Conservation (phyloP, 2,797 vertebrate species). For the Nasua narica region DNA sequence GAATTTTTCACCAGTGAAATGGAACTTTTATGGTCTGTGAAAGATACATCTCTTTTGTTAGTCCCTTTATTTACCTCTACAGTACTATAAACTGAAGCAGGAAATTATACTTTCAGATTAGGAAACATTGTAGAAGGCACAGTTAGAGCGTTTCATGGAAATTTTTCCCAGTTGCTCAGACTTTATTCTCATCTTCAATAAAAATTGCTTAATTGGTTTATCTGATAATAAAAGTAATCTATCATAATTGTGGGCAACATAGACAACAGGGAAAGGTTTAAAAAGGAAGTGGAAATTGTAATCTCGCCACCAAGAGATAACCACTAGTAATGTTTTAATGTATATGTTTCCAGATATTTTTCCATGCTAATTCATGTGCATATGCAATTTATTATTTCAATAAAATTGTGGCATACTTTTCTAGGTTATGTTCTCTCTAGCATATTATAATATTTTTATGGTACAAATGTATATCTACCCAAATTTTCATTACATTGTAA, state of each 20-base stretch:
- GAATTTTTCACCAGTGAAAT: neutral
- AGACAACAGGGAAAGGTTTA: neutral
- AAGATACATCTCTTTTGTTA: slow-evolving; percentile 13
- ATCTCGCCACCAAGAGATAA: neutral
- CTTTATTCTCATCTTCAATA: slow-evolving; percentile 13
- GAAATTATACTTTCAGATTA: slow-evolving; percentile 44
- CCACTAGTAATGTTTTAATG: neutral
- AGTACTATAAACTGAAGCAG: slow-evolving; percentile 35
- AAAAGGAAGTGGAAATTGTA: neutral
- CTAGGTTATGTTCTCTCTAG: neutral
- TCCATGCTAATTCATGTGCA: neutral
- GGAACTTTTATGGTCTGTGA: slow-evolving; percentile 24
- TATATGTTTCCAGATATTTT: neutral
- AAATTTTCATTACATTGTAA: neutral
- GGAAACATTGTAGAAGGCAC: neutral
- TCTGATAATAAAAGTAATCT: slow-evolving; percentile 7
- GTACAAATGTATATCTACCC: neutral
- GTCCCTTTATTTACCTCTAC: slow-evolving; percentile 47
- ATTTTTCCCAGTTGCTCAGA: neutral
- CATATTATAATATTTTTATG: neutral
- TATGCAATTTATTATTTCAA: neutral
- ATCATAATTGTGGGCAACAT: neutral
- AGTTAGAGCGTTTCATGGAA: neutral
- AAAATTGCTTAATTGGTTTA: slow-evolving; percentile 13
- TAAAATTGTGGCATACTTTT: neutral